phyloP scores from a whole-genome alignment of 2,113 vertebrate species.

The Cisticola juncidis region DNA sequence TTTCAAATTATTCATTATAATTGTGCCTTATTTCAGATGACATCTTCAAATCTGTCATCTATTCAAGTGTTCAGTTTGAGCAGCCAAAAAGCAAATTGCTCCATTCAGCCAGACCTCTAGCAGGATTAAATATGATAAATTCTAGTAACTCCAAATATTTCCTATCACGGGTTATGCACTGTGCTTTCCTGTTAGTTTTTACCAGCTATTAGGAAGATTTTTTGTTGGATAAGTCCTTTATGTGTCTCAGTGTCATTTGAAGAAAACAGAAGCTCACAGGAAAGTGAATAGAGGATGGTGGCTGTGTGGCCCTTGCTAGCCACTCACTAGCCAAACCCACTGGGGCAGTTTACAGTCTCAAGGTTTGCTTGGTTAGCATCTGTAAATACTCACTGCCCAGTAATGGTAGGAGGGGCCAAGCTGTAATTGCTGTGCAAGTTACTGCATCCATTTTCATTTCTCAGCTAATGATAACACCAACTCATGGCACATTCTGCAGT shows the following conservation, averaged over 20 bases:
- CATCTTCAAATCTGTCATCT: neutral
- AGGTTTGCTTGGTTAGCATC: neutral
- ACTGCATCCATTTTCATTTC: neutral
- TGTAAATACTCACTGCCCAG: neutral
- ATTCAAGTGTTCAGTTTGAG: neutral
- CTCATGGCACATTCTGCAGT: neutral
- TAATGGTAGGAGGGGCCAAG: neutral
- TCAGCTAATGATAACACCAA: neutral
- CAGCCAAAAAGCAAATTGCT: neutral
- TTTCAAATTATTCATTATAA: neutral
- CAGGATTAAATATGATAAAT: neutral
- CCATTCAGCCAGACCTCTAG: neutral
- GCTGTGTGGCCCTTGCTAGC: neutral
- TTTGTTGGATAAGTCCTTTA: neutral
- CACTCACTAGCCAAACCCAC: neutral
- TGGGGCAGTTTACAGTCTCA: neutral
- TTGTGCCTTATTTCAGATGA: neutral
- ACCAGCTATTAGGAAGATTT: neutral
- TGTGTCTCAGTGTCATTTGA: neutral
- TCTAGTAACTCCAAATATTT: neutral
- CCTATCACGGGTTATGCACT: neutral
- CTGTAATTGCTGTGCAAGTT: neutral
- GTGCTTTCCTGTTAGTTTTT: neutral
- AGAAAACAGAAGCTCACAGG: neutral
- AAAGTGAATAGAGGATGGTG: neutral